Evolutionary conservation across 2,888 invertebrate genomes (phyloP), one percentile per base, ranked within the genome.

Genomic region (Acanthopleura granulata): DNA sequence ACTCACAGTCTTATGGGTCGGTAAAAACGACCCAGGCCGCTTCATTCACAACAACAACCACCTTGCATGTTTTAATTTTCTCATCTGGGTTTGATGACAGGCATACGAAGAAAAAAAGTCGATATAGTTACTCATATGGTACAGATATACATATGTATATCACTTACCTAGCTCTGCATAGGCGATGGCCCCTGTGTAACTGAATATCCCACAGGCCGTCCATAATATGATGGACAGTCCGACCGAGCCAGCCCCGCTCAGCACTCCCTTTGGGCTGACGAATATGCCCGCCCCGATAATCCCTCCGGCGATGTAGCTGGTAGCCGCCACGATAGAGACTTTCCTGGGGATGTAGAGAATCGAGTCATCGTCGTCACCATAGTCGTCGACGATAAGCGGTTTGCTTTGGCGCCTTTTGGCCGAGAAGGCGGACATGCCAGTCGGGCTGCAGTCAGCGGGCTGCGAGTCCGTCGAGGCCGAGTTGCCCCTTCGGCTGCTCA

Each of bases 281-380:
- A 79, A 79, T 30, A 79, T 79, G 18, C 79, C 79, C 18, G 75
- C 79, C 27, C 79, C 79, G 25, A 79, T 78, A 16, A 79, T 79
- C 15, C 76, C 76, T 3, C 77, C 79, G 0, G 73, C 73, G 22
- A 79, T 72, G 62, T 78, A 79, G n/a, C 75, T 75, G n/a, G 71
- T 74, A 18, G 62, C 75, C 15, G 69, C 50, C n/a, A 78, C 66
- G 22, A 66, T 22, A 1, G 66, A 22, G 15, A 66, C 66, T 66
- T 66, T 66, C 29, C 66, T 66, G 1, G 66, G 66, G 1, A 66
- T 66, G 25, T 27, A 66, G 4, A 66, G 14, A 16, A 66, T 25
- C 1, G 66, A 66, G 25, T 66, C 66, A 14, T 66, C 66, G 66
- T 66, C 66, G 25, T 66, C 66, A 16, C 29, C 66, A 25, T 66